These are phyloP conservation scores for Anthophora plumipes DNA, from an alignment of 2,888 invertebrate species.

Conservation along the genomic window DNA sequence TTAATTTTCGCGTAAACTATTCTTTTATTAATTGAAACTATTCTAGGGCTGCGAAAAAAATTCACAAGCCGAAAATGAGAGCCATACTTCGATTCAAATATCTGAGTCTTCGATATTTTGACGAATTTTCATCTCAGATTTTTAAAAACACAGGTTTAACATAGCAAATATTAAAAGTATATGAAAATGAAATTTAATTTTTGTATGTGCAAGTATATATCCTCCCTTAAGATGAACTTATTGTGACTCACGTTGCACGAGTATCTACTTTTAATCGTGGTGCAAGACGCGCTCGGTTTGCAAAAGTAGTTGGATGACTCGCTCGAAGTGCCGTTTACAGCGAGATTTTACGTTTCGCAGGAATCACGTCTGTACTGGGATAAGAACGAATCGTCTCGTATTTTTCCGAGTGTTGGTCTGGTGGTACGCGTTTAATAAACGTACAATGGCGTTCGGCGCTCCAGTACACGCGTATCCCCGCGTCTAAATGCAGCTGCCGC, in stretches of 20 bases:
- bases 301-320: conserved; percentile 22
- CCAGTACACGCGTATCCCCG: conserved; percentile 44
- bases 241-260: neutral
- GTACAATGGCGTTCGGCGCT: conserved; percentile 58
- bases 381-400: conserved; percentile 61
- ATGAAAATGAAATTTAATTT: too few relatives aligned
- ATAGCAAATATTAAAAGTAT: too few relatives aligned
- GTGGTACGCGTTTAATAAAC: conserved; percentile 70
- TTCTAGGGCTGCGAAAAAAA: too few relatives aligned
- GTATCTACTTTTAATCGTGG: neutral
- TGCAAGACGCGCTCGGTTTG: neutral
- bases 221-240: neutral
- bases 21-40: too few relatives aligned
- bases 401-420: conserved; percentile 32
- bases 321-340: conserved; percentile 19
- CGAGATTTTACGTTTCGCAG: conserved; percentile 45
- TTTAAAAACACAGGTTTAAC: too few relatives aligned
- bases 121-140: too few relatives aligned
- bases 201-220: too few relatives aligned
- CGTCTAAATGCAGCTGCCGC: conserved; percentile 47
- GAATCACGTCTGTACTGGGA: conserved; percentile 51
- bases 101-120: too few relatives aligned
- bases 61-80: too few relatives aligned
- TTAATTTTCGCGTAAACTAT: too few relatives aligned
- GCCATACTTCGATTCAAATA: too few relatives aligned